phyloP scores from a whole-genome alignment of 23 tunicate genomes.

The Clavelina lepadiformis region DNA sequence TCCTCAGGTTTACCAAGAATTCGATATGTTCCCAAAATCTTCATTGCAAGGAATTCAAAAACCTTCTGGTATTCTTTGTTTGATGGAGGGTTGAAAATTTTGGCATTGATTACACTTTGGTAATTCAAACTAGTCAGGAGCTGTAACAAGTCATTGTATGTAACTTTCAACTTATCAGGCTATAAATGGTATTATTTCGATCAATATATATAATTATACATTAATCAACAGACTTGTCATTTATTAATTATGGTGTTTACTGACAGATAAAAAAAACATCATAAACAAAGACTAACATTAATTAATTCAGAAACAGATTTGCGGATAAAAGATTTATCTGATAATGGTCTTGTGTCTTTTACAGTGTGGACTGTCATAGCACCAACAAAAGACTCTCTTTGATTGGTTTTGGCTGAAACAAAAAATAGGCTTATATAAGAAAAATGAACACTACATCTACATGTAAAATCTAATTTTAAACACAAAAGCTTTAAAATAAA shows the following conservation, averaged over 20 bases:
- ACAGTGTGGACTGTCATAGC: slow-evolving; percentile 46
- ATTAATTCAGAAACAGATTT: slow-evolving; percentile 40
- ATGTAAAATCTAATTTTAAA: too few species aligned
- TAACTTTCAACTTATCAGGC: neutral
- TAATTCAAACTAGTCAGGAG: slow-evolving; percentile 14
- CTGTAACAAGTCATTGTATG: slow-evolving; percentile 15
- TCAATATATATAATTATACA: neutral
- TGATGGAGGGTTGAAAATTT: slow-evolving; percentile 70
- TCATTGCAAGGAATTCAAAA: slow-evolving; percentile 37
- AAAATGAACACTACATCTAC: too few species aligned
- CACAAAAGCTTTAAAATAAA: too few species aligned
- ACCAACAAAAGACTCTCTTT: slow-evolving; percentile 29
- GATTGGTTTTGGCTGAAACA: slow-evolving; percentile 25
- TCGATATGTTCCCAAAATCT: slow-evolving; percentile 21
- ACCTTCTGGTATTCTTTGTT: slow-evolving; percentile 60
- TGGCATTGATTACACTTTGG: slow-evolving; percentile 23
- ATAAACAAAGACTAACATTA: slow-evolving; percentile 10
- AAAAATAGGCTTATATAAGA: neutral
- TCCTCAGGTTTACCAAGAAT: slow-evolving; percentile 69
- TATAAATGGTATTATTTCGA: neutral
- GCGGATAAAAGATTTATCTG: slow-evolving; percentile 49
- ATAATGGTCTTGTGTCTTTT: slow-evolving; percentile 59
- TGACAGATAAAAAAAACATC: neutral
- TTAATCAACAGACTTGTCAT: neutral
- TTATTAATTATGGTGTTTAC: too few species aligned